Evolutionary conservation across 2,888 invertebrate species (phyloP), one percentile per base, ranked within the genome.

Genomic region (Macrophya alboannulata): DNA sequence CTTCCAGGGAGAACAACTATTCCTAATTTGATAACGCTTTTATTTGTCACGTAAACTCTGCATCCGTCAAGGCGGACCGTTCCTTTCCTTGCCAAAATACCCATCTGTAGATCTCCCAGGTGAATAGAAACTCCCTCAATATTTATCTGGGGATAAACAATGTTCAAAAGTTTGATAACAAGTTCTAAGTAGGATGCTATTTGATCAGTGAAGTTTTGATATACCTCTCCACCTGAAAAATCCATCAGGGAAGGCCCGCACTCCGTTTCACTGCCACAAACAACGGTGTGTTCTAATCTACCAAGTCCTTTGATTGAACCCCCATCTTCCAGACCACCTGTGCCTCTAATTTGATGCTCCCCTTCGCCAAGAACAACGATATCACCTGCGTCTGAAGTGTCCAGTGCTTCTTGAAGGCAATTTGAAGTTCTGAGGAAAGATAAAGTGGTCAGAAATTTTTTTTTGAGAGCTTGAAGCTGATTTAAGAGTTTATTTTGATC

Each of bases 81-180:
- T 17, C 96, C 95, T 87, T 91, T 92, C 83, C 95, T 94, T 9
- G 94, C 90, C 17, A 95, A 88, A 82, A 95, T 93, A 12, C 95
- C 95, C 77, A 94, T 94, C 83, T 95, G 94, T 9, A 95, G 94
- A 25, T 94, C 94, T 48, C 93, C 92, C 71, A 95, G 94, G 88
- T 95, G 94, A 17, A 96, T 90, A 1, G 94, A 94, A 55, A 96
- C 55, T 89, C 95, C 95, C 87, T 95, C 94, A n/a, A 96, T 88
- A 1, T 93, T 86, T 72, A 95, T 94, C 93, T 93, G 45, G 40
- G 87, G 85, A 74, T 77, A 68, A 37, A 17, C 17, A 62, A 25
- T 9, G 6, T 45, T 5, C 15, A 4, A 10, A 65, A 25, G 15
- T 12, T 72, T n/a, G 1, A 76, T 17, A 31, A 68, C 37, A 37